These are phyloP conservation scores for Pocillopora grandis DNA, from an alignment of 92 coral and sea anemone species.

Conservation along the genomic window DNA sequence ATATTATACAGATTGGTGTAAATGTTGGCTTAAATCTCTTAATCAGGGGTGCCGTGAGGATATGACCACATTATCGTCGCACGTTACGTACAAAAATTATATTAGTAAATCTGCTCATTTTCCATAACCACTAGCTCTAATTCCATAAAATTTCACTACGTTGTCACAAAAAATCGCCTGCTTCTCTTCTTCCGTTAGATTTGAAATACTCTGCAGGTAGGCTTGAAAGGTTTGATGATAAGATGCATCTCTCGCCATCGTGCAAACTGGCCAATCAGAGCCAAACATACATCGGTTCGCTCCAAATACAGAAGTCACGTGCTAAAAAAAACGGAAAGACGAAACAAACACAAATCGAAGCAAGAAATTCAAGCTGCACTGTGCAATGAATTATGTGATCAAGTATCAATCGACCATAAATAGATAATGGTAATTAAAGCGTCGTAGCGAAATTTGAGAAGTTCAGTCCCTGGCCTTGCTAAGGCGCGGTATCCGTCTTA, in stretches of 20 bases:
- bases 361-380: background rate
- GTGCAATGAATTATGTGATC: too few relatives aligned
- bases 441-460: too few relatives aligned
- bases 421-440: too few relatives aligned
- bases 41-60: too few relatives aligned
- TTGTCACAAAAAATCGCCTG: slow-evolving; percentile 67
- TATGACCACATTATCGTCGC: too few relatives aligned
- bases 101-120: background rate
- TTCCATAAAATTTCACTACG: slow-evolving; percentile 59
- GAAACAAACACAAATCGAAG: background rate
- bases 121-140: background rate
- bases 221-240: slow-evolving; percentile 59
- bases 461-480: too few relatives aligned
- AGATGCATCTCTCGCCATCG: slow-evolving; percentile 60
- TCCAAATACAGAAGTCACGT: slow-evolving; percentile 74
- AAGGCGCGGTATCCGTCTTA: too few relatives aligned
- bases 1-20: too few relatives aligned
- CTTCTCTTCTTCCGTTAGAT: slow-evolving; percentile 59
- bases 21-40: too few relatives aligned
- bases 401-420: too few relatives aligned
- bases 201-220: slow-evolving; percentile 44
- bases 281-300: slow-evolving; percentile 79
- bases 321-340: slow-evolving; percentile 40
- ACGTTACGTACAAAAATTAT: too few relatives aligned
- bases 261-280: slow-evolving; percentile 92